phyloP scores from a whole-genome alignment of 2,113 vertebrate genomes.

The Lepus americanus region DNA sequence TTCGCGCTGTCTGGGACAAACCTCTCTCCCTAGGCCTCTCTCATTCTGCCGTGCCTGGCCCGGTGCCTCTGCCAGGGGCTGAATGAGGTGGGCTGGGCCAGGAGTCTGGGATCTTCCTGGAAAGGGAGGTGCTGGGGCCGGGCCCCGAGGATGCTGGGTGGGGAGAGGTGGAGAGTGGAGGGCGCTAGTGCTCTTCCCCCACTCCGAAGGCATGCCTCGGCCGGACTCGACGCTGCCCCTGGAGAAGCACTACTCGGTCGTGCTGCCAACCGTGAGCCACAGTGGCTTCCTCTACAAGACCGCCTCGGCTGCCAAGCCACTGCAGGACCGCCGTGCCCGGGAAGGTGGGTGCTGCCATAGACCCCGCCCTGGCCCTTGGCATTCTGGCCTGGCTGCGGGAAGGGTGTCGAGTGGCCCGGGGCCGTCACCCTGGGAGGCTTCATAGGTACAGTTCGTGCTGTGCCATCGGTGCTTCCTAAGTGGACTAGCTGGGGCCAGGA shows the following conservation, averaged over 20 bases:
- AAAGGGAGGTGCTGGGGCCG: not conserved
- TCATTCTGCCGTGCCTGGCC: conserved; percentile 48
- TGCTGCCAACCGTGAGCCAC: conserved; percentile 90
- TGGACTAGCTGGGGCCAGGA: not conserved
- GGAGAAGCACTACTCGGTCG: conserved; percentile 89
- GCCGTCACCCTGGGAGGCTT: not conserved
- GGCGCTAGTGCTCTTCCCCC: not conserved
- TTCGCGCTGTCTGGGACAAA: not conserved
- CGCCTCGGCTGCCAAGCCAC: conserved; percentile 91
- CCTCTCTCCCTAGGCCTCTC: not conserved
- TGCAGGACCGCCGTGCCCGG: conserved; percentile 91
- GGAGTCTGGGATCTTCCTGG: conserved; percentile 14
- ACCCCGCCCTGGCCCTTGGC: rapidly evolving
- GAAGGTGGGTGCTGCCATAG: conserved; percentile 88
- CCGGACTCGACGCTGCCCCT: conserved; percentile 84
- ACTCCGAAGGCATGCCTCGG: conserved; percentile 90
- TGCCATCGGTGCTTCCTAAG: conserved; percentile 9
- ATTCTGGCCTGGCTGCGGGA: not conserved
- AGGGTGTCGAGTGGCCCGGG: not conserved
- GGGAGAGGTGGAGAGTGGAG: not conserved
- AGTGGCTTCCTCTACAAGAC: conserved; percentile 97
- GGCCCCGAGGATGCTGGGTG: not conserved
- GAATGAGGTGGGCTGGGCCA: not conserved
- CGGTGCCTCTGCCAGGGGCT: conserved; percentile 30
- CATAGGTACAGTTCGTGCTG: not conserved